Evolutionary conservation across 1,140 invertebrate genomes (phyloP).

Genomic region (Zaprionus kolodkinae): DNA sequence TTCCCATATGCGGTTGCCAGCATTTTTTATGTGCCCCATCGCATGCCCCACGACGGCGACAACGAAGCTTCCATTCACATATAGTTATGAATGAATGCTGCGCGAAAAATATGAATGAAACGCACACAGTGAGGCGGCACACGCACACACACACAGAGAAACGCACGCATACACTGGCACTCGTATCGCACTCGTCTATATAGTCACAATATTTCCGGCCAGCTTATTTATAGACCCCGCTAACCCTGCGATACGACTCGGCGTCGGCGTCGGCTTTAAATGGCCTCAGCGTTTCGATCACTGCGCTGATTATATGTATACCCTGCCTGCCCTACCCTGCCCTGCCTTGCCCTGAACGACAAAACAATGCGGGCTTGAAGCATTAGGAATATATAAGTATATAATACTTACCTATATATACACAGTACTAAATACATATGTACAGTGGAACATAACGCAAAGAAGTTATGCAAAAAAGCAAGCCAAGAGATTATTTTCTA

Average conservation of each 20-base stretch:
- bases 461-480: too few relatives aligned
- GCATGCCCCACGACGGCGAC: conserved; percentile 10
- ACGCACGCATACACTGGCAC: neutral
- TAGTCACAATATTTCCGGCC: conserved; percentile 79
- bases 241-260: conserved; percentile 3
- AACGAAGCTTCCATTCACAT: conserved; percentile 43
- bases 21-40: conserved; percentile 23
- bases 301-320: neutral
- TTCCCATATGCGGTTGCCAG: conserved; percentile 40
- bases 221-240: conserved; percentile 65
- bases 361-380: neutral
- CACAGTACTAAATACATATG: too few relatives aligned
- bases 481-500: too few relatives aligned
- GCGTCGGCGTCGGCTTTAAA: too few relatives aligned
- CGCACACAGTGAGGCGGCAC: conserved; percentile 16
- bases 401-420: neutral
- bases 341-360: too few relatives aligned
- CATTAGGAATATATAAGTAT: neutral
- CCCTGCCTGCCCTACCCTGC: too few relatives aligned
- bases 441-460: too few relatives aligned
- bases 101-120: conserved; percentile 62
- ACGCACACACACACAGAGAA: conserved; percentile 2
- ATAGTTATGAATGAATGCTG: conserved; percentile 66
- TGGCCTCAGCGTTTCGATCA: neutral
- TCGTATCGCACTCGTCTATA: conserved; percentile 50